Evolutionary conservation across 1,140 invertebrate genomes (phyloP).

Genomic region (Wasmannia auropunctata): DNA sequence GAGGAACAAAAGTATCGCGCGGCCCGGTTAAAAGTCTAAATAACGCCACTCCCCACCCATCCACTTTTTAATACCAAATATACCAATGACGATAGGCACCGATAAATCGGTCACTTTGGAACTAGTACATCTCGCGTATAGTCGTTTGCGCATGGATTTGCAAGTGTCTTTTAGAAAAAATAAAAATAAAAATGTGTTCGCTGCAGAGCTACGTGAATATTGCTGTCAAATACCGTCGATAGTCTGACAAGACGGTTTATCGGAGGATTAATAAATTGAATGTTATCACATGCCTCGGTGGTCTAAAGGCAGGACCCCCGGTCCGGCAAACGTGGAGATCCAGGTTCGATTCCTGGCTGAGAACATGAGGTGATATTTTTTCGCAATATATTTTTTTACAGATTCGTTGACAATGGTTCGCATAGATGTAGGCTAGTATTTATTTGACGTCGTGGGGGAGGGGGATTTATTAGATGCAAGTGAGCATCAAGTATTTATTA

Average conservation of each 20-base stretch:
- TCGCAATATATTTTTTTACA: no score
- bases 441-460: no score
- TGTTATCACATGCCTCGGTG: no score
- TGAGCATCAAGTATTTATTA: no score
- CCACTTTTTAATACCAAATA: conserved; percentile 4
- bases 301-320: no score
- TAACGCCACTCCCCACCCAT: neutral
- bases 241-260: neutral
- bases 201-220: neutral
- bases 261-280: neutral
- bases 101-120: conserved; percentile 7
- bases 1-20: conserved; percentile 7
- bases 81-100: neutral
- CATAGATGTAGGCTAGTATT: no score
- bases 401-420: no score
- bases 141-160: conserved; percentile 53
- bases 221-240: neutral
- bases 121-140: conserved; percentile 47
- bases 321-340: no score
- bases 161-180: neutral
- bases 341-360: no score
- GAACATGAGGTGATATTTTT: no score
- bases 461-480: no score
- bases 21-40: conserved; percentile 31
- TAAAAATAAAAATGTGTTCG: neutral